A percentile compares a stretch with the other conserved stretches of the same genome.
Conservation (phyloP, 2,797 vertebrate genomes). For the Botia almorhae region DNA sequence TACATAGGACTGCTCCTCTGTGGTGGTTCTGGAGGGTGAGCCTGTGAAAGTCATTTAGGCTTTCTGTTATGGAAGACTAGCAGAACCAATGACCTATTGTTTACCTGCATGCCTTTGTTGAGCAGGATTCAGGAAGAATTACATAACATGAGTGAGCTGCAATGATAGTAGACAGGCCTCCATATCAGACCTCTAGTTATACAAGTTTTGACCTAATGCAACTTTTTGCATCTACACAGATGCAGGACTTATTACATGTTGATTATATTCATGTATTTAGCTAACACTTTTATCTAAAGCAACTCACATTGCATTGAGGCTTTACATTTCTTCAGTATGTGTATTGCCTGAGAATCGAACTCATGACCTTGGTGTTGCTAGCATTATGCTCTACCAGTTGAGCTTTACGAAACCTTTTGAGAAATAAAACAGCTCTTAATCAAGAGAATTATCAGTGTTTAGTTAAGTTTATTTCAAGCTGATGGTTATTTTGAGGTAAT, state of each 20-base stretch:
- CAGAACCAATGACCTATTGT: constrained; percentile 35
- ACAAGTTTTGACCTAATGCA: constrained; percentile 8
- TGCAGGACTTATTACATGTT: neutral
- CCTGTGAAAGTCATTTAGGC: constrained; percentile 55
- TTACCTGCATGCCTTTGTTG: constrained; percentile 36
- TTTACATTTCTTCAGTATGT: no score
- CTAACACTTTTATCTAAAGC: no score
- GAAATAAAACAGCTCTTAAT: neutral
- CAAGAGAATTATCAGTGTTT: neutral
- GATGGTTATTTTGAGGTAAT: neutral
- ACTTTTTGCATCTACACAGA: neutral
- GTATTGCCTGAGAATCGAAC: no score
- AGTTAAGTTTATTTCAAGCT: neutral
- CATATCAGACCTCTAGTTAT: neutral
- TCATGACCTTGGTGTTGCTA: no score
- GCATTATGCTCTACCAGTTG: no score
- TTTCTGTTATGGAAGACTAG: constrained; percentile 42
- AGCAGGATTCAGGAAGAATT: constrained; percentile 25
- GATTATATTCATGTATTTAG: no score
- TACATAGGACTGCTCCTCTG: constrained; percentile 37
- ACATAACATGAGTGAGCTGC: neutral
- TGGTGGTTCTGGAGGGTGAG: constrained; percentile 11
- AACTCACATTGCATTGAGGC: no score
- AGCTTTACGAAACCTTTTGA: no score
- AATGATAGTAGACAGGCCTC: constrained; percentile 16